Evolutionary conservation across 2,888 invertebrate genomes (phyloP), one percentile per base, ranked within the genome.

Genomic region (Idaea dimidiata): DNA sequence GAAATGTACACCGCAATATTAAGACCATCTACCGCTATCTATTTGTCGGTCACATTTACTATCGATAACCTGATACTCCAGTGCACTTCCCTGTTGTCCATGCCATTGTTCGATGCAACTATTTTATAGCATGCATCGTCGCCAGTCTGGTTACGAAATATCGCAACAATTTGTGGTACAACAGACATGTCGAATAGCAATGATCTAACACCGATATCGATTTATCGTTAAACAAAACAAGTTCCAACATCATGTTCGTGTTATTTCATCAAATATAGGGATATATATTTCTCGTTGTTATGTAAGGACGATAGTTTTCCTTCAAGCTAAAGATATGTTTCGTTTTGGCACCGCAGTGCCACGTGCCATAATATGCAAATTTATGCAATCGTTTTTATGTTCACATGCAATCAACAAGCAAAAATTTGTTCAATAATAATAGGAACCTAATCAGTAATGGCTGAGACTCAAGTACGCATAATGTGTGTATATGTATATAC

Each of bases 61-160:
- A 69, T 71, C 69, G 69, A 71, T 71, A 72, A 72, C 70, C 72
- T 62, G 72, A 72, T 70, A 70, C 67, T 63, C 62, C 62, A 62
- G 63, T 62, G 69, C 69, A 72, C 72, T 74, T 72, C 74, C 74
- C 70, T 66, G 71, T 72, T 71, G 72, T 70, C 69, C 70, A 62
- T 67, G 71, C 72, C 69, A 72, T 74, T 74, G 74, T 74, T 71
- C 62, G 67, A 59, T 62, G 58, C 55, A 57, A 65, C 60, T 60
- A 61, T 66, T 65, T 67, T 67, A 67, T 67, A 62, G 63, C 62
- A 57, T 58, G 24, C 58, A 58, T 43, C 43, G 43, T 14, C 43
- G 43, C 67, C 63, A 59, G 65, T 72, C 67, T 61, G 60, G 65
- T 72, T 70, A 61, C 66, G 62, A 67, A 70, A 70, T 72, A 67